Evolutionary conservation across 2,888 invertebrate genomes (phyloP).

Genomic region (Anarsia innoxiella): DNA sequence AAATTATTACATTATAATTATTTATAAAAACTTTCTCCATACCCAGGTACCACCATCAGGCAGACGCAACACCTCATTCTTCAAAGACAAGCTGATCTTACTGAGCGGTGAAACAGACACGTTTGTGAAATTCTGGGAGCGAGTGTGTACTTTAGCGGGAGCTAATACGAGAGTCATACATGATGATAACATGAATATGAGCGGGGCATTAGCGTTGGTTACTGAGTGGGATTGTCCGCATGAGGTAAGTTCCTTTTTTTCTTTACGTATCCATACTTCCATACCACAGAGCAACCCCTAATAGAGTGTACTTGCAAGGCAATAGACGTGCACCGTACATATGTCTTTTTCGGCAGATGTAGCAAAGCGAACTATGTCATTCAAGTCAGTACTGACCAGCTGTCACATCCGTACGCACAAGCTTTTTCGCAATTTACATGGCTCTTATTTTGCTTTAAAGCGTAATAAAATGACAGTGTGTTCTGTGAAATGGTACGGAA

Average conservation of each 20-base stretch:
- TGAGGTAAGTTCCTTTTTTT: constrained; percentile 33
- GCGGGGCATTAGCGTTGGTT: constrained; percentile 70
- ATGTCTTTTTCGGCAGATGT: too few species aligned
- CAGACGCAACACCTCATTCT: constrained; percentile 51
- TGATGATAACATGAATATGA: constrained; percentile 62
- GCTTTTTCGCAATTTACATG: too few species aligned
- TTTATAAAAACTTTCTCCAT: not conserved
- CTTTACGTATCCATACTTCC: not conserved
- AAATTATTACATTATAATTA: too few species aligned
- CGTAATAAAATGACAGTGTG: too few species aligned
- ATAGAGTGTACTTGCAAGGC: too few species aligned
- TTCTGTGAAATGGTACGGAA: too few species aligned
- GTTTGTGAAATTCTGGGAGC: constrained; percentile 77
- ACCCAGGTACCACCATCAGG: constrained; percentile 47
- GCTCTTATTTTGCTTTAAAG: too few species aligned
- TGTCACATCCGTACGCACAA: too few species aligned
- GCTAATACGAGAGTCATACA: constrained; percentile 64
- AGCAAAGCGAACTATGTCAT: too few species aligned
- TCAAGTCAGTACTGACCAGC: too few species aligned
- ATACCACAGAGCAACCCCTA: too few species aligned
- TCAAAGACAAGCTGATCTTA: constrained; percentile 65
- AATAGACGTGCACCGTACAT: too few species aligned
- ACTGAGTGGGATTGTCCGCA: constrained; percentile 78
- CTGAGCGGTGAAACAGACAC: constrained; percentile 69
- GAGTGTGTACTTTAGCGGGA: constrained; percentile 76